Conservation (phyloP, 1,140 invertebrate genomes). For the Nephotettix cincticeps region DNA sequence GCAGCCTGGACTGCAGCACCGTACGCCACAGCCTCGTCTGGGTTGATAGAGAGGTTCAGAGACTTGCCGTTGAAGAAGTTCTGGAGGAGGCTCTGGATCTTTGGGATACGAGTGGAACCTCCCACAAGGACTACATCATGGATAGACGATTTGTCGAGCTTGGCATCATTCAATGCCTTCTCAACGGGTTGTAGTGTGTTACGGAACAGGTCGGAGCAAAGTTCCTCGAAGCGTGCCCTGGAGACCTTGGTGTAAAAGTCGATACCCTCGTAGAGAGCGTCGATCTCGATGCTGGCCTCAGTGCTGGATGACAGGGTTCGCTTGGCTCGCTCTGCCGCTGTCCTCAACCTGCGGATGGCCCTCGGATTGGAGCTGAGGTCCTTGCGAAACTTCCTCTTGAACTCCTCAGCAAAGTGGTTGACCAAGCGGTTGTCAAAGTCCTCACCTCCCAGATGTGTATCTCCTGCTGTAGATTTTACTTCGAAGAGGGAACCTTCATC, state of each 20-base stretch:
- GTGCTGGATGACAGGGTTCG: conserved; percentile 59
- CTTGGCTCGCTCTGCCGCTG: conserved; percentile 63
- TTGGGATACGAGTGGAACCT: conserved; percentile 75
- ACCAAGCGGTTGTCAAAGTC: conserved; percentile 84
- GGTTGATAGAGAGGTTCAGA: conserved; percentile 66
- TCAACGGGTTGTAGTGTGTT: conserved; percentile 60
- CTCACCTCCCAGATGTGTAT: conserved; percentile 72
- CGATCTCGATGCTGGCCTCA: conserved; percentile 57
- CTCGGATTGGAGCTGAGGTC: conserved; percentile 51
- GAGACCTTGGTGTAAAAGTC: conserved; percentile 62
- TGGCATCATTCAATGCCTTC: conserved; percentile 70
- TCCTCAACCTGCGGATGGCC: conserved; percentile 60
- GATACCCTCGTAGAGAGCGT: conserved; percentile 56
- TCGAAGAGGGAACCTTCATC: too few relatives aligned
- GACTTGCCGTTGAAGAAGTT: conserved; percentile 63
- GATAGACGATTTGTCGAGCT: conserved; percentile 67
- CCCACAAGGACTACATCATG: conserved; percentile 79
- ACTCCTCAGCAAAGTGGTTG: conserved; percentile 63
- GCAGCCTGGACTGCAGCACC: conserved; percentile 65
- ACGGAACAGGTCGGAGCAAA: conserved; percentile 61
- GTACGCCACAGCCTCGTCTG: conserved; percentile 66
- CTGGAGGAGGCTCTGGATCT: conserved; percentile 58
- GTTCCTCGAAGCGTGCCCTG: conserved; percentile 62
- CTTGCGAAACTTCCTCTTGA: conserved; percentile 55
- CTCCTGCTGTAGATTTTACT: conserved; percentile 76